Evolutionary conservation across 2,888 invertebrate genomes (phyloP).

Genomic region (Apantesis nais): DNA sequence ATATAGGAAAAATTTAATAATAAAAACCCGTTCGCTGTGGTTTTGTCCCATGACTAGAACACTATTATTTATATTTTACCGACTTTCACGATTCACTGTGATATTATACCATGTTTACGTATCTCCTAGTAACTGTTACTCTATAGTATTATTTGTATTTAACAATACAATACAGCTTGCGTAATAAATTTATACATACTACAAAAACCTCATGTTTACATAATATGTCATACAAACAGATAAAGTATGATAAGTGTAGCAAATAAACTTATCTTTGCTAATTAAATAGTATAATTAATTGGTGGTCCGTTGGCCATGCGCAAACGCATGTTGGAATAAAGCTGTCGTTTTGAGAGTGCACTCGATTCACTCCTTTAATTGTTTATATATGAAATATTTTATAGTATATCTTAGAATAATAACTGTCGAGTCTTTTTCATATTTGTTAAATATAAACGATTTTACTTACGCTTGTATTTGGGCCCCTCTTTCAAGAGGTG

Average conservation of each 20-base stretch:
- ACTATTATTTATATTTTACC: no score
- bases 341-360: constrained; percentile 23
- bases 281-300: constrained; percentile 65
- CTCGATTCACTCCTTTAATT: constrained; percentile 14
- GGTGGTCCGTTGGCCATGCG: constrained; percentile 40
- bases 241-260: constrained; percentile 55
- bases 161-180: constrained; percentile 4
- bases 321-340: constrained; percentile 26
- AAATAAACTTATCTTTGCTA: constrained; percentile 63
- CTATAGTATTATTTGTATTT: background rate
- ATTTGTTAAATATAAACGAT: no score
- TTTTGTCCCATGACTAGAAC: no score
- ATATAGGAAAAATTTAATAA: no score
- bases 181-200: constrained; percentile 14
- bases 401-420: background rate
- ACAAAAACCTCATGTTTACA: constrained; percentile 53
- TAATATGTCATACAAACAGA: constrained; percentile 53
- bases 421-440: background rate
- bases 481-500: no score
- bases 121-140: background rate
- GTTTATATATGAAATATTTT: background rate
- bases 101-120: no score
- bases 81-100: no score
- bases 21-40: no score
- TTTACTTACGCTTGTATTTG: no score